phyloP scores from a whole-genome alignment of 2,888 invertebrate species.

The Cephalotes varians region DNA sequence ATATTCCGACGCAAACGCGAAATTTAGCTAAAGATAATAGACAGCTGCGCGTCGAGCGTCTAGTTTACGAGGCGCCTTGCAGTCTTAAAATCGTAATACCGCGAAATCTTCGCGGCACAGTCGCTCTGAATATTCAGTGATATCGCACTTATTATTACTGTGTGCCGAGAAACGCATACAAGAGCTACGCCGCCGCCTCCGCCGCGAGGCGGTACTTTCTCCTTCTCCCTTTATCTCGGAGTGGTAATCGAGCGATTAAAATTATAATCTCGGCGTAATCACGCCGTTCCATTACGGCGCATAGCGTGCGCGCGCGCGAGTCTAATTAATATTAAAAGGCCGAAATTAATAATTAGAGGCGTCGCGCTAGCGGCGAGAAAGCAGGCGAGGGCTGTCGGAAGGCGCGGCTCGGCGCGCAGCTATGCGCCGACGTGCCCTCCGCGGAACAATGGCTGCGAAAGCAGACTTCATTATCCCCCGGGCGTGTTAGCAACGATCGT shows the following conservation, averaged over 20 bases:
- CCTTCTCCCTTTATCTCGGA: neutral
- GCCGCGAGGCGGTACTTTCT: conserved; percentile 25
- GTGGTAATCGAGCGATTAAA: conserved; percentile 71
- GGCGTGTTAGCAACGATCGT: conserved; percentile 51
- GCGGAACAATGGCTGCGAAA: conserved; percentile 52
- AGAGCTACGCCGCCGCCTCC: conserved; percentile 32
- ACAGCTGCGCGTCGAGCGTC: conserved; percentile 5
- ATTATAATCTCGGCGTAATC: conserved; percentile 70
- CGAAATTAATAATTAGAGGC: conserved; percentile 71
- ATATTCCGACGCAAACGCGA: conserved; percentile 22
- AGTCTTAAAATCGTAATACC: conserved; percentile 62
- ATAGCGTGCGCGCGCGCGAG: conserved; percentile 24
- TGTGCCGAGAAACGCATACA: conserved; percentile 47
- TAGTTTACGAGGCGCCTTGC: conserved; percentile 34
- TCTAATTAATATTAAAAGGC: conserved; percentile 72
- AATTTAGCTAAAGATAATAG: conserved; percentile 31
- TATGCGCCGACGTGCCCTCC: conserved; percentile 55
- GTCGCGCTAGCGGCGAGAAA: conserved; percentile 47
- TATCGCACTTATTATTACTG: conserved; percentile 67
- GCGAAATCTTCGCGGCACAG: conserved; percentile 35
- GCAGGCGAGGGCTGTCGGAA: conserved; percentile 41
- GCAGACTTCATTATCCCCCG: conserved; percentile 60
- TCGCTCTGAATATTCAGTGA: conserved; percentile 68
- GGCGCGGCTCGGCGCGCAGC: conserved; percentile 61
- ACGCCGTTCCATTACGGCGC: conserved; percentile 52